Evolutionary conservation across 2,797 vertebrate species (phyloP).

Genomic region (Melanotaenia pygmaea): DNA sequence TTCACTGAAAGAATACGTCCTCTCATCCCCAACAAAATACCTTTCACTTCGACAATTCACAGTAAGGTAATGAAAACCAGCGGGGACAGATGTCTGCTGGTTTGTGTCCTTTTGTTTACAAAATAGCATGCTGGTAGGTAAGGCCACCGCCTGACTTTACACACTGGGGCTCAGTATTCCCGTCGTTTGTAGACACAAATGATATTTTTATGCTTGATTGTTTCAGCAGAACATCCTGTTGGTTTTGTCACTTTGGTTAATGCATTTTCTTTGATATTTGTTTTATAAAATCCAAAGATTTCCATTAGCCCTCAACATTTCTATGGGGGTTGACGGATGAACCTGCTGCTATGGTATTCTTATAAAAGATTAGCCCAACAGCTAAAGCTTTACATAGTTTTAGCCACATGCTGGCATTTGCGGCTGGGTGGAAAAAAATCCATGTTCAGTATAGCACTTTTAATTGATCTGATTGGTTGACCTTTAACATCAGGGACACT

Average conservation of each 20-base stretch:
- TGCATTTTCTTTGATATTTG: neutral
- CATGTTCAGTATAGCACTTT: neutral
- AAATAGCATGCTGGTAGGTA: neutral
- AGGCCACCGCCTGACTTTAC: neutral
- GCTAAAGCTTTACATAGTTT: neutral
- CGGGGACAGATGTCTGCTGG: neutral
- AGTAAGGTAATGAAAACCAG: slow-evolving; percentile 32
- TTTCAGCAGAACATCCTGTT: neutral
- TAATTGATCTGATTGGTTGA: too few species aligned
- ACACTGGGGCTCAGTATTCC: neutral
- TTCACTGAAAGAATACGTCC: slow-evolving; percentile 48
- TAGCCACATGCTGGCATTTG: neutral
- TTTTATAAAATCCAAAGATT: neutral
- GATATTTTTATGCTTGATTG: neutral
- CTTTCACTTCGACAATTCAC: slow-evolving; percentile 40
- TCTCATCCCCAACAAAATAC: slow-evolving; percentile 46
- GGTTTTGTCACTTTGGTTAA: neutral
- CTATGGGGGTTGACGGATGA: neutral
- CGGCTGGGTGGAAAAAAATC: too few species aligned
- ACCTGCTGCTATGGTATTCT: neutral
- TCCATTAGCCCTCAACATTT: neutral
- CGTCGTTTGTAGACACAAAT: neutral
- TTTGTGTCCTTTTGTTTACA: neutral
- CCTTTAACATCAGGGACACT: too few species aligned
- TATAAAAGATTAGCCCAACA: neutral